Percentiles rank a stretch among this genome's conserved stretches.
Conservation (phyloP, 2,888 invertebrate species). For the Spodoptera exigua region DNA sequence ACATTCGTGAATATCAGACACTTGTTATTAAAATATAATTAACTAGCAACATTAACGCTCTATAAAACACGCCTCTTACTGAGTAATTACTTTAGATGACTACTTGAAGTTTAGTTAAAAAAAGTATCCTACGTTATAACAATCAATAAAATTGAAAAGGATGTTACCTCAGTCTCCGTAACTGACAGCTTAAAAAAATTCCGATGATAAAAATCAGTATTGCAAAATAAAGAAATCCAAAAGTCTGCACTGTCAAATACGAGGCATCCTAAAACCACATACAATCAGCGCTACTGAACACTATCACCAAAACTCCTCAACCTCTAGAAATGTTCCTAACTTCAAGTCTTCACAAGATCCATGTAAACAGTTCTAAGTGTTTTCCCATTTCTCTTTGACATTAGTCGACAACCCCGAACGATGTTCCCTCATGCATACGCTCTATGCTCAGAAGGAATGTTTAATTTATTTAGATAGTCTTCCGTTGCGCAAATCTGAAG, state of each 20-base stretch:
- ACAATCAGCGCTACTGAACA: constrained; percentile 18
- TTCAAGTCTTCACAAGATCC: constrained; percentile 57
- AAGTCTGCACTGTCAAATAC: neutral
- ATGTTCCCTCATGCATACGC: constrained; percentile 60
- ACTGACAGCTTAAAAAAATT: too few species aligned
- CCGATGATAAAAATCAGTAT: too few species aligned
- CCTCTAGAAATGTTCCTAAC: constrained; percentile 38
- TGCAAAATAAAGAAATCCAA: neutral
- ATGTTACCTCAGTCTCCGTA: too few species aligned
- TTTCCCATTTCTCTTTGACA: constrained; percentile 71
- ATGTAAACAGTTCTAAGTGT: constrained; percentile 68
- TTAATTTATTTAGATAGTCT: constrained; percentile 77
- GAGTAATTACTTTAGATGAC: too few species aligned
- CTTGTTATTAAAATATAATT: too few species aligned
- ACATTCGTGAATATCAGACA: too few species aligned
- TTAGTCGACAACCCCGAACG: constrained; percentile 62
- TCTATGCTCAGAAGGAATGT: constrained; percentile 68
- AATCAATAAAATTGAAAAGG: too few species aligned
- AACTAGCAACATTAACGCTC: too few species aligned
- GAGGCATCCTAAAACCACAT: neutral
- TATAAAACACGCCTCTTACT: too few species aligned
- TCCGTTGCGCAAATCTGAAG: constrained; percentile 76
- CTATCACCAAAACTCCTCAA: constrained; percentile 28
- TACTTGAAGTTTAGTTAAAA: too few species aligned
- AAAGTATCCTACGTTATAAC: too few species aligned